Percentiles rank a stretch among this genome's conserved stretches.
Conservation (phyloP, 1,140 invertebrate genomes). For the Camponotus pennsylvanicus region DNA sequence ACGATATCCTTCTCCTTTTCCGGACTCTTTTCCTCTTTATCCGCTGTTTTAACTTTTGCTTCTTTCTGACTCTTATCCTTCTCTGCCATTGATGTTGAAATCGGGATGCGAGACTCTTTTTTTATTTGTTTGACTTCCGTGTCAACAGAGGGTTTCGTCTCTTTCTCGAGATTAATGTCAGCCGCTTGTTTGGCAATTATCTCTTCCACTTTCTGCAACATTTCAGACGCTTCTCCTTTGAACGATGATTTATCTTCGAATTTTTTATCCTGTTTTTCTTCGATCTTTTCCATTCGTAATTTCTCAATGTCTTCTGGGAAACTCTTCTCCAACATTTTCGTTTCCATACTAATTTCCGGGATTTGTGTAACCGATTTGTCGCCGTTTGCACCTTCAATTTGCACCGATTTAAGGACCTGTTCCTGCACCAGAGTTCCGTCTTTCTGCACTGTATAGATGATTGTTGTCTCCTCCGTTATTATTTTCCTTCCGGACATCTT, state of each 20-base stretch:
- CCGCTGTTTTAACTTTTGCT: constrained; percentile 43
- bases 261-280: not conserved
- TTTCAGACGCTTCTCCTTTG: not conserved
- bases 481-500: constrained; percentile 30
- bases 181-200: not conserved
- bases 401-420: constrained; percentile 55
- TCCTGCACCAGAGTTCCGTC: constrained; percentile 62
- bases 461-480: constrained; percentile 67
- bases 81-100: constrained; percentile 76
- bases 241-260: not conserved
- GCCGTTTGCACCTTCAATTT: constrained; percentile 53
- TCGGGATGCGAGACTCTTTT: constrained; percentile 81
- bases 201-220: not conserved
- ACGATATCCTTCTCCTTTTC: constrained; percentile 10
- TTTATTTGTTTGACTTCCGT: constrained; percentile 61
- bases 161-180: not conserved
- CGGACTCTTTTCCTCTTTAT: constrained; percentile 24
- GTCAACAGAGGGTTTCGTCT: not conserved
- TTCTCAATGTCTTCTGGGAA: not conserved
- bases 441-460: constrained; percentile 64
- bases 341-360: constrained; percentile 38
- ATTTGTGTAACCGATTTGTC: not conserved
- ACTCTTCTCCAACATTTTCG: constrained; percentile 7
- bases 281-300: constrained; percentile 6
- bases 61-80: constrained; percentile 77